Percentiles rank a stretch among this genome's conserved stretches.
These are phyloP conservation scores for Oscarella lobularis DNA, from an alignment of 37 sponge, comb jelly and placozoan species.

Conservation along the genomic window DNA sequence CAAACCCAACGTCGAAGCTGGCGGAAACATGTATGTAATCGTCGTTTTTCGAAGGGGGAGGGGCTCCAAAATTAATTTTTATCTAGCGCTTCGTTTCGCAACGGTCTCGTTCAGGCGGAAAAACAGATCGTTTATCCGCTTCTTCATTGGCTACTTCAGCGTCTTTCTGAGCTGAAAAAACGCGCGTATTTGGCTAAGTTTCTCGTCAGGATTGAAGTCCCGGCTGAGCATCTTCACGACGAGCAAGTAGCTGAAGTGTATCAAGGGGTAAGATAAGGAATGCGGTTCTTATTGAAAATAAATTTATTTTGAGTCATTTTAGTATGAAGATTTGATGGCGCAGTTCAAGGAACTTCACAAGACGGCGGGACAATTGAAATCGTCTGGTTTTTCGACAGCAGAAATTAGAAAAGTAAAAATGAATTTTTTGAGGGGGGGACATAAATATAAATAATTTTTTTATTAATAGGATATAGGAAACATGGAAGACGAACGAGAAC, in stretches of 20 bases:
- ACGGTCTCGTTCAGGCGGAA: slow-evolving; percentile 66
- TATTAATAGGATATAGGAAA: slow-evolving; percentile 56
- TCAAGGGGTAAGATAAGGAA: slow-evolving; percentile 14
- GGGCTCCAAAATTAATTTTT: not conserved
- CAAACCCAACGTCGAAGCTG: slow-evolving; percentile 24
- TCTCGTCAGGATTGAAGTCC: slow-evolving; percentile 83
- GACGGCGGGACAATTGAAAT: slow-evolving; percentile 53
- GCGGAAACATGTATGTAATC: not conserved
- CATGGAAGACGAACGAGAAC: slow-evolving; percentile 96
- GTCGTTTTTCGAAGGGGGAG: not conserved
- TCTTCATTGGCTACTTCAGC: slow-evolving; percentile 64
- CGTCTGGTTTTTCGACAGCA: slow-evolving; percentile 61
- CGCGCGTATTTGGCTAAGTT: slow-evolving; percentile 76
- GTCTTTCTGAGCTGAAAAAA: slow-evolving; percentile 64
- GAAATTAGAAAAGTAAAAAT: slow-evolving; percentile 47
- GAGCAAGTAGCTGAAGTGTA: slow-evolving; percentile 34
- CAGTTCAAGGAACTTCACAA: slow-evolving; percentile 93
- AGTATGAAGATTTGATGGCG: slow-evolving; percentile 58
- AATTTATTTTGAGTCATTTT: slow-evolving; percentile 33
- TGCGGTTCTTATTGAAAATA: not conserved
- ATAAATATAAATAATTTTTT: not conserved
- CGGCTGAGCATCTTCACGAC: slow-evolving; percentile 76
- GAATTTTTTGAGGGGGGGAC: not conserved
- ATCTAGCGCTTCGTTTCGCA: slow-evolving; percentile 48
- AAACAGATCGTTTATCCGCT: slow-evolving; percentile 65